These are phyloP conservation scores for Fragum fragum DNA, from an alignment of 2,888 invertebrate species.

Conservation along the genomic window DNA sequence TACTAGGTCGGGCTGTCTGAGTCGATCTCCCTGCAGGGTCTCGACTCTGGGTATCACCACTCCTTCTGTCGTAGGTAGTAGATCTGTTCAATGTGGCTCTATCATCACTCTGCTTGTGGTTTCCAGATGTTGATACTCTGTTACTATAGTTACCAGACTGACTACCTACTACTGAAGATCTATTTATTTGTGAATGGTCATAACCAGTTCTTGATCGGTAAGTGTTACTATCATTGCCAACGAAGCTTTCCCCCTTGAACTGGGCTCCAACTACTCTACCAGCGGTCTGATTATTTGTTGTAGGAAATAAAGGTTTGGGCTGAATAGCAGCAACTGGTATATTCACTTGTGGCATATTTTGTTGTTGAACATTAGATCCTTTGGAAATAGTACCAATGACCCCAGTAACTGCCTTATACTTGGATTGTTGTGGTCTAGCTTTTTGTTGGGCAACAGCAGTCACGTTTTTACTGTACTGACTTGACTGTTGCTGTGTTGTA, in stretches of 20 bases:
- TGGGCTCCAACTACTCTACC: constrained; percentile 1
- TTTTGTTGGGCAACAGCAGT: background rate
- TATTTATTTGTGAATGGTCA: background rate
- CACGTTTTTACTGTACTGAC: background rate
- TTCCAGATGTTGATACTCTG: too few relatives aligned
- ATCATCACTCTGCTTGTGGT: too few relatives aligned
- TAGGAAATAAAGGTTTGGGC: background rate
- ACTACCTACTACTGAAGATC: background rate
- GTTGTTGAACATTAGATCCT: background rate
- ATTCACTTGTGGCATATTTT: too few relatives aligned
- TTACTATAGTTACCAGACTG: background rate
- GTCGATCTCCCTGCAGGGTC: background rate
- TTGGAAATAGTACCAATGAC: constrained; percentile 5
- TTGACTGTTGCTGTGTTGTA: background rate
- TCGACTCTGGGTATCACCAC: too few relatives aligned
- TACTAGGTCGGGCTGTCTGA: background rate
- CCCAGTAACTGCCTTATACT: constrained; percentile 40
- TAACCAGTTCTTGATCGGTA: background rate
- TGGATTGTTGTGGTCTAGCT: constrained; percentile 7
- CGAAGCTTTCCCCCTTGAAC: background rate
- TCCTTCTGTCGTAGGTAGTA: too few relatives aligned
- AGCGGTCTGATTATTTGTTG: background rate
- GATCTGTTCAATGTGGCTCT: too few relatives aligned
- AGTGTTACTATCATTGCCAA: background rate
- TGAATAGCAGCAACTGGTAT: background rate